phyloP scores from a whole-genome alignment of 2,113 vertebrate species.

The Xenus cinereus region DNA sequence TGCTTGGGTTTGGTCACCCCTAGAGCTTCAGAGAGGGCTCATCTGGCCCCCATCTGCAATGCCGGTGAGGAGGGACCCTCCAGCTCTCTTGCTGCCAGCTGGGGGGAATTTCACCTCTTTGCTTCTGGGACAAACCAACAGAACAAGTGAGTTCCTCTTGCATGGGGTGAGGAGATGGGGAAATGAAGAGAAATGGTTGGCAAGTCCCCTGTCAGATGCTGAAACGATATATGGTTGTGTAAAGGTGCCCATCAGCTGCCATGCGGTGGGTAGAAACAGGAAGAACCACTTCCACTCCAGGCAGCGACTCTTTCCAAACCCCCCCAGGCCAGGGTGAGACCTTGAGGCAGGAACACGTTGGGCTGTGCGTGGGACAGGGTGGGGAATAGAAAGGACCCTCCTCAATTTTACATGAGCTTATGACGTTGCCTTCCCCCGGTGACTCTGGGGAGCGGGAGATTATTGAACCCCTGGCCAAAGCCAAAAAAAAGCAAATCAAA shows the following conservation, averaged over 20 bases:
- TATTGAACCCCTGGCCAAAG: background rate
- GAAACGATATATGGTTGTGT: background rate
- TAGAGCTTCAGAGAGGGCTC: background rate
- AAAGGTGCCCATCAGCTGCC: background rate
- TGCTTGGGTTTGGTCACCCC: background rate
- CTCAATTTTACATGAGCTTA: accelerated
- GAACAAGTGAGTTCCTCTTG: background rate
- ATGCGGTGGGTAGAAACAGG: accelerated
- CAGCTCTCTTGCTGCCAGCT: background rate
- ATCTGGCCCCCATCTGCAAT: accelerated
- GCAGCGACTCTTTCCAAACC: background rate
- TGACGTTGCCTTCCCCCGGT: accelerated
- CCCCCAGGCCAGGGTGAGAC: background rate
- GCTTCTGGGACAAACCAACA: background rate
- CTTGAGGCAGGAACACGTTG: background rate
- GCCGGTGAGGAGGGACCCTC: background rate
- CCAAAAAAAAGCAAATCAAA: background rate
- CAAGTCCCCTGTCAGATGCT: background rate
- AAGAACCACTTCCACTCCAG: background rate
- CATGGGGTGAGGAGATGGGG: background rate
- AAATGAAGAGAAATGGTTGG: background rate
- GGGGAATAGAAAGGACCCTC: background rate
- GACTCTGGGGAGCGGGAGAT: background rate
- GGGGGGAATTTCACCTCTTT: background rate
- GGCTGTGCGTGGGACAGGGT: background rate